These are phyloP conservation scores for Strix occidentalis DNA, from an alignment of 2,797 vertebrate species.

Conservation along the genomic window DNA sequence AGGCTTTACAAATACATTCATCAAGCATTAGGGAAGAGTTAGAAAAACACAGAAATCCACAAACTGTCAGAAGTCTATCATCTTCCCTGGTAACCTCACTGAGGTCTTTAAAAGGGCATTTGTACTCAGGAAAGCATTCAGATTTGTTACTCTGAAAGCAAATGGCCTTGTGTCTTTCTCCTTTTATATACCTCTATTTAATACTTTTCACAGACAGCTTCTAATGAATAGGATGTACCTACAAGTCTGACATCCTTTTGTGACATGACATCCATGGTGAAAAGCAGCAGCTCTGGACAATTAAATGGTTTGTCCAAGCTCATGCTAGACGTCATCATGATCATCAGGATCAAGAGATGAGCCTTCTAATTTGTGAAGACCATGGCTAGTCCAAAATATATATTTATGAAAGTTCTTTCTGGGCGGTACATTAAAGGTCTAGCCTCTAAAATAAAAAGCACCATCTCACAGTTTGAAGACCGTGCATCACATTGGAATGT, in stretches of 20 bases:
- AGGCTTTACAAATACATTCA: neutral
- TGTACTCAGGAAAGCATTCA: neutral
- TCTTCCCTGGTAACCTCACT: neutral
- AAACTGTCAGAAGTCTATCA: neutral
- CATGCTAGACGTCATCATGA: neutral
- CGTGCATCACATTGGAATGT: neutral
- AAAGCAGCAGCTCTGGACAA: neutral
- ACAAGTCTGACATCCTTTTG: neutral
- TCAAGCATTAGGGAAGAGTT: neutral
- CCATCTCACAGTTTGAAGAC: neutral
- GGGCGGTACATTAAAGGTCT: neutral
- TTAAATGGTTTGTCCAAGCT: neutral
- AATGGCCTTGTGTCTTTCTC: neutral
- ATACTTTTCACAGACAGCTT: neutral
- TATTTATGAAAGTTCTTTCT: neutral
- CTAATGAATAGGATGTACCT: neutral
- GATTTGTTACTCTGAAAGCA: neutral
- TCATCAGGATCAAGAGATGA: neutral
- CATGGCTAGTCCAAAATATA: neutral
- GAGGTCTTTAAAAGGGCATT: neutral
- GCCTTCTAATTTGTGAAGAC: neutral
- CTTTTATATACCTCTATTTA: neutral
- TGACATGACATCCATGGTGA: neutral
- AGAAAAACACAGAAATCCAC: neutral
- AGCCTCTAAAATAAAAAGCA: neutral